phyloP scores from a whole-genome alignment of 1,140 invertebrate species.

The Drosophila tropicalis region DNA sequence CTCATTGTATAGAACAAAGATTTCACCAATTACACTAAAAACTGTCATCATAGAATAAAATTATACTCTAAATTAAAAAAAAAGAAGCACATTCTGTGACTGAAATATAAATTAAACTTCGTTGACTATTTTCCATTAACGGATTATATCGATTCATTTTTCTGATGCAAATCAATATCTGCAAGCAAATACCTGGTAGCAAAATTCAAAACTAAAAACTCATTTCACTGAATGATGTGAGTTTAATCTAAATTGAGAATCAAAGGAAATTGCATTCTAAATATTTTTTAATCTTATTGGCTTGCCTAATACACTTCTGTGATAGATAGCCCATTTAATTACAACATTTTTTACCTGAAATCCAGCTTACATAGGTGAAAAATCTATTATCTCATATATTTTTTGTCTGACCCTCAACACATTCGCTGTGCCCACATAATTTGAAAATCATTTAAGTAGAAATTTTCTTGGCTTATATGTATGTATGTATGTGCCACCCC shows the following conservation, averaged over 20 bases:
- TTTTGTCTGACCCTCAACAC: background rate
- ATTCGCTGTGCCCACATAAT: constrained; percentile 56
- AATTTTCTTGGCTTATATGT: constrained; percentile 48
- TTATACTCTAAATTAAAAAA: too few species aligned
- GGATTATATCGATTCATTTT: too few species aligned
- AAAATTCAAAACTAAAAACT: too few species aligned
- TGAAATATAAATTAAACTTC: too few species aligned
- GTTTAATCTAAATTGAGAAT: background rate
- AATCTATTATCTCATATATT: background rate
- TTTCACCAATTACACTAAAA: too few species aligned
- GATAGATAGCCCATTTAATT: background rate
- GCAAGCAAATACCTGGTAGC: too few species aligned
- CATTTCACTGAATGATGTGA: too few species aligned
- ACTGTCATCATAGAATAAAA: too few species aligned
- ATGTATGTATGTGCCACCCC: constrained; percentile 49
- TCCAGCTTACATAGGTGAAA: constrained; percentile 3
- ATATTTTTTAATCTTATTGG: background rate
- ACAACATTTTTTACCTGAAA: background rate
- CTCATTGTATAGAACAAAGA: too few species aligned
- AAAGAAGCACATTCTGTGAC: too few species aligned
- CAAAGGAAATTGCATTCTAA: background rate
- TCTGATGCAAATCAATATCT: too few species aligned
- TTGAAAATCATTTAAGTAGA: constrained; percentile 81
- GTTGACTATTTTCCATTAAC: too few species aligned
- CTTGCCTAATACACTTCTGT: background rate